Evolutionary conservation across 2,113 vertebrate species (phyloP).

Genomic region (Hiodon tergisus): DNA sequence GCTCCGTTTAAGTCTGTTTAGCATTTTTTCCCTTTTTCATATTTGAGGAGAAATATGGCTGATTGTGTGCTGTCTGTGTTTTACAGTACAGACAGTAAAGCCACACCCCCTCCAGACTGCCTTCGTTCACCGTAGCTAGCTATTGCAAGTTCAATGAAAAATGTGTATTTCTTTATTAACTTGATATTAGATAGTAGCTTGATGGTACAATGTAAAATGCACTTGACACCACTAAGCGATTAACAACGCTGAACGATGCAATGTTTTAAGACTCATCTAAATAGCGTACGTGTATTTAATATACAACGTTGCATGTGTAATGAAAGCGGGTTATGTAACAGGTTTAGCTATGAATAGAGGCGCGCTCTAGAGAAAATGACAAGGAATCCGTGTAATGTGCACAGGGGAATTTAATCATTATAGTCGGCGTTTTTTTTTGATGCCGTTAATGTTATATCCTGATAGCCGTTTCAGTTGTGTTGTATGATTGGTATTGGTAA

Average conservation of each 20-base stretch:
- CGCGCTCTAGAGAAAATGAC: conserved; percentile 51
- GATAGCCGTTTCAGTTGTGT: not conserved
- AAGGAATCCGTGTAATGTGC: conserved; percentile 30
- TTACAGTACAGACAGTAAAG: conserved; percentile 81
- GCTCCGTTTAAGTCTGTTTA: conserved; percentile 33
- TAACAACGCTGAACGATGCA: not conserved
- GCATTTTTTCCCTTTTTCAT: conserved; percentile 13
- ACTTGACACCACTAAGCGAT: not conserved
- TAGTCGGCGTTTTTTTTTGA: conserved; percentile 6
- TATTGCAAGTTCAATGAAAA: conserved; percentile 68
- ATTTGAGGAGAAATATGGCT: conserved; percentile 59
- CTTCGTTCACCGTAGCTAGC: conserved; percentile 52
- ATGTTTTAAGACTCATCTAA: conserved; percentile 33
- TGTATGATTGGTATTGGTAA: not conserved
- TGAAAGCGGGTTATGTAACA: conserved; percentile 95
- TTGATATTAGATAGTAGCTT: not conserved
- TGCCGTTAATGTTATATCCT: not conserved
- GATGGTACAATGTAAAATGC: not conserved
- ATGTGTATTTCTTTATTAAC: conserved; percentile 13
- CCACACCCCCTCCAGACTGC: conserved; percentile 79
- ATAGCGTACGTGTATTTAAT: conserved; percentile 75
- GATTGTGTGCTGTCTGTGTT: conserved; percentile 74
- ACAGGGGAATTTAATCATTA: not conserved
- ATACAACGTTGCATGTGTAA: conserved; percentile 83
- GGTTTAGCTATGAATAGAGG: conserved; percentile 89